phyloP scores from a whole-genome alignment of 2,797 vertebrate species.

The Xenops minutus region DNA sequence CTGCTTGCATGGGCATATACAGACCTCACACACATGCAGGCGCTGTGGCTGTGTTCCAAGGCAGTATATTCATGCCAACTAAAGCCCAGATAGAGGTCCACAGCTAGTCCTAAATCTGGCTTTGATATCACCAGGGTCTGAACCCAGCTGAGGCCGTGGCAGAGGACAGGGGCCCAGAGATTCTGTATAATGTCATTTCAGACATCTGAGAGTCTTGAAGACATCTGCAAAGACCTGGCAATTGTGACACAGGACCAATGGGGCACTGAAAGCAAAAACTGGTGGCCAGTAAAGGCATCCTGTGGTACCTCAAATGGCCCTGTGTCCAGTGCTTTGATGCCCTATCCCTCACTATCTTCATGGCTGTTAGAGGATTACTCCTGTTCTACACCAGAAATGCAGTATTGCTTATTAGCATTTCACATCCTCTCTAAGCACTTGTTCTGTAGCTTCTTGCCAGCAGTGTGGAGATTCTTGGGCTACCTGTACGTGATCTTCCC shows the following conservation, averaged over 20 bases:
- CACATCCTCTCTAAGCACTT: neutral
- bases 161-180: neutral
- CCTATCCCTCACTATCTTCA: neutral
- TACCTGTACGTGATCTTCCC: neutral
- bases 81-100: neutral
- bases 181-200: neutral
- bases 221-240: neutral
- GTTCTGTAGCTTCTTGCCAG: neutral
- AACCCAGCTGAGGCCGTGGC: neutral
- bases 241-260: accelerated
- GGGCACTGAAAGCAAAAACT: neutral
- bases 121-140: neutral
- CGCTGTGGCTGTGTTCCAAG: accelerated
- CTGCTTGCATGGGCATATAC: neutral
- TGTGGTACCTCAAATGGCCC: neutral
- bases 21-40: neutral
- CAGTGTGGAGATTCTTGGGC: neutral
- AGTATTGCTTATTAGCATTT: neutral
- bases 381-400: neutral
- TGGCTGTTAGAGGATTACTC: neutral
- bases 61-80: too few species aligned
- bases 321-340: neutral
- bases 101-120: neutral
- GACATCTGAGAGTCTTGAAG: neutral
- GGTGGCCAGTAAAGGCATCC: neutral